These are phyloP conservation scores for Acronicta alni DNA, from an alignment of 2,888 invertebrate genomes.

Conservation along the genomic window DNA sequence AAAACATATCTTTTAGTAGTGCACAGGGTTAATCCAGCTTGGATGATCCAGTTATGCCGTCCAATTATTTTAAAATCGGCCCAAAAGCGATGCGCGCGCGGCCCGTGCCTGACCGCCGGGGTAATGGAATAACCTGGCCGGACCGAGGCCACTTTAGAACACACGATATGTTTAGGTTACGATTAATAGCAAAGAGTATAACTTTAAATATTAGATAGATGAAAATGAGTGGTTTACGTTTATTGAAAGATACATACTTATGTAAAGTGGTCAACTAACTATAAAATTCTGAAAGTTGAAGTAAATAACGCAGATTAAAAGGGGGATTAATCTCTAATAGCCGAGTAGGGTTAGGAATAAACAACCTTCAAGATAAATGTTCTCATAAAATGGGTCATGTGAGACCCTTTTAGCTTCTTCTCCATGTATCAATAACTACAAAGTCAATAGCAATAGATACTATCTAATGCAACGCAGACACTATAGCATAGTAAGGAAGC, in stretches of 20 bases:
- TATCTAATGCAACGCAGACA: no score
- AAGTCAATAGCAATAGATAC: no score
- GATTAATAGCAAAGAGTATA: constrained; percentile 6
- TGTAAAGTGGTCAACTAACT: no score
- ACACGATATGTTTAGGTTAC: constrained; percentile 36
- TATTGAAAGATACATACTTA: not conserved
- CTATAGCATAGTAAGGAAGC: no score
- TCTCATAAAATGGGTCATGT: no score
- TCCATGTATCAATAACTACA: no score
- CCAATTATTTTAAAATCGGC: constrained; percentile 76
- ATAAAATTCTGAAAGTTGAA: no score
- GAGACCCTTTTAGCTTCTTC: no score
- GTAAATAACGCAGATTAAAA: no score
- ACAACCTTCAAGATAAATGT: no score
- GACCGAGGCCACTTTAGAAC: constrained; percentile 41
- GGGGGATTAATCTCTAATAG: no score
- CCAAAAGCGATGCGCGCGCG: constrained; percentile 57
- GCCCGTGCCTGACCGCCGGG: constrained; percentile 45
- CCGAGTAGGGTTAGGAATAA: no score
- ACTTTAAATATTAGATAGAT: not conserved
- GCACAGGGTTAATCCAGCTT: constrained; percentile 38
- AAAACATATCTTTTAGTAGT: constrained; percentile 35
- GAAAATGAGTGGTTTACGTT: not conserved
- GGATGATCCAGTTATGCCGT: constrained; percentile 67
- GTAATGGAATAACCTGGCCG: constrained; percentile 66